Evolutionary conservation across 2,113 vertebrate species (phyloP).

Genomic region (Todiramphus saurophagus): DNA sequence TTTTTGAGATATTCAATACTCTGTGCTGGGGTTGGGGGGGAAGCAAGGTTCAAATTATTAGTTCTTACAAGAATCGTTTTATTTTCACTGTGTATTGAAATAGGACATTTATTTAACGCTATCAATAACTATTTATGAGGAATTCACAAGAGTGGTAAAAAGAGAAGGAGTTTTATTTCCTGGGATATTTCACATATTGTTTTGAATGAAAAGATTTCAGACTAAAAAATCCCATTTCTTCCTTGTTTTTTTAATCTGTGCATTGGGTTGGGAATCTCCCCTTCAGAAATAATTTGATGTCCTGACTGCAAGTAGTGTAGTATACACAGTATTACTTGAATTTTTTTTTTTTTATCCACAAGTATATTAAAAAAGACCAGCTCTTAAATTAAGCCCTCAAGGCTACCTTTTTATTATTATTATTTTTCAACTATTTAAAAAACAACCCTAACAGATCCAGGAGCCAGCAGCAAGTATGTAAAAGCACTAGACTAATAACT

Average conservation of each 20-base stretch:
- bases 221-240: neutral
- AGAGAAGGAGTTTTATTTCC: neutral
- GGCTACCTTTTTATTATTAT: neutral
- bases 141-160: neutral
- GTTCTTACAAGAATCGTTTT: neutral
- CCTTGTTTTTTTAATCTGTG: neutral
- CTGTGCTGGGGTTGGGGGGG: accelerated
- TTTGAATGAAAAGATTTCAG: neutral
- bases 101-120: neutral
- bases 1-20: neutral
- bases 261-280: neutral
- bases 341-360: neutral
- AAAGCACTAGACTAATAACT: neutral
- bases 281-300: neutral
- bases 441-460: neutral
- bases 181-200: neutral
- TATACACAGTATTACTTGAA: neutral
- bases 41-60: neutral
- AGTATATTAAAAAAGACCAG: neutral
- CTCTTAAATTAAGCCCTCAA: neutral
- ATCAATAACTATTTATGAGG: neutral
- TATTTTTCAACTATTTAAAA: neutral
- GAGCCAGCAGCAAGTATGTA: neutral
- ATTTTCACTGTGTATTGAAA: neutral
- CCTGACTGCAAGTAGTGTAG: neutral